These are phyloP conservation scores for Cyclura pinguis DNA, from an alignment of 2,797 vertebrate genomes.

Conservation along the genomic window DNA sequence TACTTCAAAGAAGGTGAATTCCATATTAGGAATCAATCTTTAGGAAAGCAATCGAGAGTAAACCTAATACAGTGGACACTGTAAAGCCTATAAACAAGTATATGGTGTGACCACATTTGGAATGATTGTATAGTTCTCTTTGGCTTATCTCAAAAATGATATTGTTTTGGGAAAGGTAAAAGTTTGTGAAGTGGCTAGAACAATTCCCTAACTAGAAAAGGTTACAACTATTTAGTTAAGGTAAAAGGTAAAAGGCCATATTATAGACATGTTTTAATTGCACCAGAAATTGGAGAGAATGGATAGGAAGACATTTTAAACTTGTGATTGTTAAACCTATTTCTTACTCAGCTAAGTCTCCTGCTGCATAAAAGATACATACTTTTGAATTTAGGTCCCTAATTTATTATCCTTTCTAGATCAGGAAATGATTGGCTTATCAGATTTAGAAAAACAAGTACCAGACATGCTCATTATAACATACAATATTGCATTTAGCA, in stretches of 20 bases:
- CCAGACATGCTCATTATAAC: constrained; percentile 1
- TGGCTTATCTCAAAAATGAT: too few relatives aligned
- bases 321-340: background rate
- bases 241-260: too few relatives aligned
- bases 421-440: constrained; percentile 36
- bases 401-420: constrained; percentile 44
- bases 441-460: constrained; percentile 36
- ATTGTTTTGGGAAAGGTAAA: too few relatives aligned
- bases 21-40: background rate
- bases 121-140: background rate
- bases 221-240: too few relatives aligned
- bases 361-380: constrained; percentile 25
- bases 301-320: too few relatives aligned
- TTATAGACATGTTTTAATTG: too few relatives aligned
- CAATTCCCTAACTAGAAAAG: too few relatives aligned
- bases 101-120: background rate
- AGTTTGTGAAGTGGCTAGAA: too few relatives aligned
- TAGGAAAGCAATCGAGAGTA: background rate
- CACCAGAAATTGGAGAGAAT: too few relatives aligned
- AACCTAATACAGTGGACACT: background rate
- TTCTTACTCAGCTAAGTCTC: background rate
- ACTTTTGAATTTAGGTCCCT: background rate
- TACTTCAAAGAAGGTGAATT: background rate
- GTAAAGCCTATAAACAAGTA: background rate
- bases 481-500: fast-evolving